Base-by-base conservation (phyloP, 2,888 invertebrate species). In the Anticlea derivata region DNA sequence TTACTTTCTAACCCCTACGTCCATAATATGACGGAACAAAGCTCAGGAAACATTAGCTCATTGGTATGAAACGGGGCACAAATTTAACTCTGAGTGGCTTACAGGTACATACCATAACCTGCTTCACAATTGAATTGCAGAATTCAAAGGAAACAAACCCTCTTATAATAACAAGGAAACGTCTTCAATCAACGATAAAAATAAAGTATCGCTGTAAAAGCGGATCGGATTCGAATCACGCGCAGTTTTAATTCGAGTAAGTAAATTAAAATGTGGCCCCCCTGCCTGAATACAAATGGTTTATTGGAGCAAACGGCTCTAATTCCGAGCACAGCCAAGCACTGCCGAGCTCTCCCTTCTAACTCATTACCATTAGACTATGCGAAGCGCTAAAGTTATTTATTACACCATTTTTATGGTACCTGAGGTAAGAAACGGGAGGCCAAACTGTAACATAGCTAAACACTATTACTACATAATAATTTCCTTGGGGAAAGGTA, bases 181-280 rank as follows among this genome's bases (percentile, higher is more conserved):
- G 73, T 80, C 86, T 85, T 86, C 84, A 85, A 86, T 88, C 85
- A 86, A 81, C 81, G 70, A 82, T 86, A 85, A 86, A 86, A 86
- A 78, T 79, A 83, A 86, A 86, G 86, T 80, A 78, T 83, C 74
- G 67, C 54, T 74, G 70, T 78, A 73, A 79, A 78, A 76, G 57
- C 64, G 68, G 71, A 80, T 83, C 69, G 76, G 55, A 88, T 86
- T 86, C 87, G 75, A 74, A 86, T 83, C 89, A 89, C 89, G 89
- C 85, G 78, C 85, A 81, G 59, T 87, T 88, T 88, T 88, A 88
- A 90, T 88, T 86, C 80, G 75, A 75, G 80, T 86, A 86, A 89
- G 88, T 90, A 90, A 89, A 90, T 90, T 90, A 90, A 90, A 89
- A 86, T 84, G 86, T 80, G 88, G 86, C 86, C 67, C 75, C 78